Conservation (phyloP, 2,797 vertebrate genomes). For the Brachyalestes nurse region DNA sequence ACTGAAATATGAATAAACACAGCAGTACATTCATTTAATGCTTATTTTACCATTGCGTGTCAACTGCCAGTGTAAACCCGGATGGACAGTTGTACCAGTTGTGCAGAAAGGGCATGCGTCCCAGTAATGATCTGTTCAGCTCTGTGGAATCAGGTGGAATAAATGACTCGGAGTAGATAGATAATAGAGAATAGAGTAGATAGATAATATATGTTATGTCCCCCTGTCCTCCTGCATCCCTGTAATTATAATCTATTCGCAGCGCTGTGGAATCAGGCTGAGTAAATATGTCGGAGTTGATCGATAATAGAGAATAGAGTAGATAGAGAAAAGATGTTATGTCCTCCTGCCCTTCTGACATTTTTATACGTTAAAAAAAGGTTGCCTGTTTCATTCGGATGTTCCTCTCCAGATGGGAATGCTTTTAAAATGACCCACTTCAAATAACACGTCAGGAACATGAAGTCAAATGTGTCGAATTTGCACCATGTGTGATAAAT, state of each 20-base stretch:
- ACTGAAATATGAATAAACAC: not conserved
- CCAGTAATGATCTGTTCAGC: not conserved
- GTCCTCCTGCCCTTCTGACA: not conserved
- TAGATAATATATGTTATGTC: not conserved
- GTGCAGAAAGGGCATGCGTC: no score
- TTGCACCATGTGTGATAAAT: conserved; percentile 69
- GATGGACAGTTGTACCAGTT: not conserved
- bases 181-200: not conserved
- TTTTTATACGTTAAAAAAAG: not conserved
- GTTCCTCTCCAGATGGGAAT: conserved; percentile 18
- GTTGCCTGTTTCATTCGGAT: not conserved
- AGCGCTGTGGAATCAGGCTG: not conserved
- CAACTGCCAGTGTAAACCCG: no score
- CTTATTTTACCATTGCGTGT: not conserved
- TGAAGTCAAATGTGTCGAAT: conserved; percentile 65
- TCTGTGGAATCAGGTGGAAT: not conserved
- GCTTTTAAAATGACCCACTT: conserved; percentile 50
- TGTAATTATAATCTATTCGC: not conserved
- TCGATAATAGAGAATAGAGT: not conserved
- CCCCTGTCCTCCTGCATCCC: not conserved
- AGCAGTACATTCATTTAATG: not conserved
- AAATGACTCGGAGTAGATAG: no score
- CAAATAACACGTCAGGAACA: conserved; percentile 58
- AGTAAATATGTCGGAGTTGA: not conserved
- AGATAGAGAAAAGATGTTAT: not conserved